These are phyloP conservation scores for Apodemus sylvaticus DNA, from an alignment of 2,113 vertebrate species.

Conservation along the genomic window DNA sequence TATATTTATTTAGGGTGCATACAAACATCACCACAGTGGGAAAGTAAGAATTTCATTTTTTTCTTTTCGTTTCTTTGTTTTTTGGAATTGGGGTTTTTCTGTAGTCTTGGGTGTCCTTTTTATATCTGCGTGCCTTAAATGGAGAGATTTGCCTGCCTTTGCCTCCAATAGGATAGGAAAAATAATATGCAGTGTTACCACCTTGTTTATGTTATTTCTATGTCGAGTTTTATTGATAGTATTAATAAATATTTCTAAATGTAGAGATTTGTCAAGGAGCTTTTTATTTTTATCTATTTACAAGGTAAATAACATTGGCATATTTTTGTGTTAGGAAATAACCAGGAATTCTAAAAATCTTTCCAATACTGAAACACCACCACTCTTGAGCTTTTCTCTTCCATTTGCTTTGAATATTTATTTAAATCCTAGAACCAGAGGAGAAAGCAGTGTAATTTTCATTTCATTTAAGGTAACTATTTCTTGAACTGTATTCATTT, in stretches of 20 bases:
- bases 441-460: not conserved
- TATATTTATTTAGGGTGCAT: not conserved
- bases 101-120: too few species aligned
- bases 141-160: too few species aligned
- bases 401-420: too few species aligned
- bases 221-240: not conserved
- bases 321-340: not conserved
- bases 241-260: not conserved
- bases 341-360: too few species aligned
- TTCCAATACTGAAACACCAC: too few species aligned
- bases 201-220: not conserved
- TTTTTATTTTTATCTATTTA: not conserved
- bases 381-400: not conserved
- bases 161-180: too few species aligned
- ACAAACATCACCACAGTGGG: not conserved
- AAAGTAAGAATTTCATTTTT: not conserved
- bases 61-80: not conserved
- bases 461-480: not conserved
- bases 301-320: too few species aligned
- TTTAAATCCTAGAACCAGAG: not conserved
- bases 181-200: too few species aligned
- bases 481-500: not conserved
- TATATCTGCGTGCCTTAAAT: too few species aligned
- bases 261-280: not conserved
- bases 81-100: not conserved